Evolutionary conservation across 1,140 invertebrate genomes (phyloP).

Genomic region (Bombus ignitus): DNA sequence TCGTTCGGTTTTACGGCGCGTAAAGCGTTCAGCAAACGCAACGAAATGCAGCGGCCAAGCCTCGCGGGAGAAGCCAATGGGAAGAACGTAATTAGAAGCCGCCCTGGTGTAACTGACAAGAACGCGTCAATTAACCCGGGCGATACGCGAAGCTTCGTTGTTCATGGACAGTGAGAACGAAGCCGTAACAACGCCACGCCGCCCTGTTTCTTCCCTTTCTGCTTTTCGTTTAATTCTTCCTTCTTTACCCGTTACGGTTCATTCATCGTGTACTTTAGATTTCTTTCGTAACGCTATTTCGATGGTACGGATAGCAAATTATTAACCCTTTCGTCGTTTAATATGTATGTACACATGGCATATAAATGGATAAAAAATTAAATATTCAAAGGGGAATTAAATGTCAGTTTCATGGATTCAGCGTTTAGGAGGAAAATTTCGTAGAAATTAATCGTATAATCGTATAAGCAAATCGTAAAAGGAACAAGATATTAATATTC

Average conservation of each 20-base stretch:
- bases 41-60: slow-evolving; percentile 12
- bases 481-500: too few species aligned
- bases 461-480: too few species aligned
- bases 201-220: neutral
- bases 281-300: too few species aligned
- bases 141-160: slow-evolving; percentile 30
- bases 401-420: too few species aligned
- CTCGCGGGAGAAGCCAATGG: slow-evolving; percentile 30
- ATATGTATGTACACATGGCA: too few species aligned
- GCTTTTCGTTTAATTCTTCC: neutral
- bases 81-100: slow-evolving; percentile 61
- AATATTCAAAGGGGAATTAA: too few species aligned
- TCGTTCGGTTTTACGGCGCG: slow-evolving; percentile 49
- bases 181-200: slow-evolving; percentile 23
- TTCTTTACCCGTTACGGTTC: neutral
- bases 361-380: fast-evolving
- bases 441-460: too few species aligned
- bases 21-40: slow-evolving; percentile 39
- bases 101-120: slow-evolving; percentile 61
- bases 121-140: slow-evolving; percentile 64
- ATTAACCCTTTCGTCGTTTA: too few species aligned
- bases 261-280: neutral
- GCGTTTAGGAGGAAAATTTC: too few species aligned
- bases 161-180: slow-evolving; percentile 25
- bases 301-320: too few species aligned